These are phyloP conservation scores for Actinia equina DNA, from an alignment of 64 coral and sea anemone species.

Conservation along the genomic window DNA sequence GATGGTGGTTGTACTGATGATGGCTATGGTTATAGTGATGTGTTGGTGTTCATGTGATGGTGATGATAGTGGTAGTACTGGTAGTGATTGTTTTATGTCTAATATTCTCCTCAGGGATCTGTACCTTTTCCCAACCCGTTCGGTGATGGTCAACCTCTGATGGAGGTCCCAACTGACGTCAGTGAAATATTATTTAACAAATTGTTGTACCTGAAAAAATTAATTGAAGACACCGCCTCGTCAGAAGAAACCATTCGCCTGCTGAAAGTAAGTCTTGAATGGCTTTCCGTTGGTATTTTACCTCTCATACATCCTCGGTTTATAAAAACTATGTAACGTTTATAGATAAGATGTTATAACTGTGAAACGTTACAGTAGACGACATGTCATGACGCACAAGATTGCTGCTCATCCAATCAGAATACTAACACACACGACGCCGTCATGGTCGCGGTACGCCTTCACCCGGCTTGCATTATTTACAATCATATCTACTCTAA, in stretches of 20 bases:
- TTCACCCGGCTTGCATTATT: too few relatives aligned
- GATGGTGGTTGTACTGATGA: too few relatives aligned
- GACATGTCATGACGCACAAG: too few relatives aligned
- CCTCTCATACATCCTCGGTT: neutral
- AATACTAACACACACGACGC: too few relatives aligned
- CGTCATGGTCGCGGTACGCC: too few relatives aligned
- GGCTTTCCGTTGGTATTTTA: neutral
- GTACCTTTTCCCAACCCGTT: slow-evolving; percentile 61
- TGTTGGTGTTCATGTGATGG: neutral
- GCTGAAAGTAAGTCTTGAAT: slow-evolving; percentile 63
- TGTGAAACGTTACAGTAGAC: too few relatives aligned
- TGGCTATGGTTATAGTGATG: neutral
- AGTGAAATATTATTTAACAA: slow-evolving; percentile 89
- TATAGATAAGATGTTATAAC: too few relatives aligned
- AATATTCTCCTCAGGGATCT: slow-evolving; percentile 28
- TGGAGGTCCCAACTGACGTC: slow-evolving; percentile 77
- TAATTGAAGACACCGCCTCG: slow-evolving; percentile 86
- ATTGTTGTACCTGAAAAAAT: slow-evolving; percentile 90
- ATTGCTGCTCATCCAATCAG: too few relatives aligned
- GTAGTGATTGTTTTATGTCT: neutral
- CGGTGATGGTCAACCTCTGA: slow-evolving; percentile 76
- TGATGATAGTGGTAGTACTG: neutral
- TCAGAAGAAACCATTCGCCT: slow-evolving; percentile 90
- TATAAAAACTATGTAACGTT: too few relatives aligned
- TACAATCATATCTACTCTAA: too few relatives aligned